Percentiles rank a stretch among this genome's conserved stretches.
phyloP scores from a whole-genome alignment of 2,113 vertebrate genomes.

The Sphaerodactylus townsendi region DNA sequence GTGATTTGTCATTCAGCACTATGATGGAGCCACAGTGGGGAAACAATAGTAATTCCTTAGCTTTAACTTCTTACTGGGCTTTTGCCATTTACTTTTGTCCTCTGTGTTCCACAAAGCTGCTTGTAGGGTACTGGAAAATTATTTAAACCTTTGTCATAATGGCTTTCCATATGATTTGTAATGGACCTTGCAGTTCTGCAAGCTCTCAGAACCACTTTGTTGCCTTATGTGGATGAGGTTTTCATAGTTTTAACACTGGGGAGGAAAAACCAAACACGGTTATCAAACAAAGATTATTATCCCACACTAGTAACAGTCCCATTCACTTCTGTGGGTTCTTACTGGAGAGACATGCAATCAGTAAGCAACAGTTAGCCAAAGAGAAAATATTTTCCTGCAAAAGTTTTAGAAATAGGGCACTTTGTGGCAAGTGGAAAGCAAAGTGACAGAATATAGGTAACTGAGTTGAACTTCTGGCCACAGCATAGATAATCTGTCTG shows the following conservation, averaged over 20 bases:
- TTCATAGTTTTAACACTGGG: background rate
- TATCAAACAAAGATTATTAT: background rate
- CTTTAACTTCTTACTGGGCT: background rate
- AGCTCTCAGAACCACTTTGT: background rate
- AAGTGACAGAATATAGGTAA: accelerated
- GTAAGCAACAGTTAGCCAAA: background rate
- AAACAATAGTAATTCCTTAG: background rate
- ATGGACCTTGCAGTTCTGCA: too few species aligned
- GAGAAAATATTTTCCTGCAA: conserved; percentile 27
- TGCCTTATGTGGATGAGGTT: background rate
- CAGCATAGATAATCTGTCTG: background rate
- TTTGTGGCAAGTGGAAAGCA: background rate
- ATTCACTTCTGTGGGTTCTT: background rate
- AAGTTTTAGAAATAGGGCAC: background rate
- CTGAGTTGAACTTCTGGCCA: background rate
- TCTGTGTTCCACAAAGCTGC: background rate
- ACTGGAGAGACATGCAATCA: background rate
- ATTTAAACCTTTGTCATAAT: background rate
- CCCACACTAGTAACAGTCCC: background rate
- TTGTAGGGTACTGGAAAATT: background rate
- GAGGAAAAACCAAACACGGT: background rate
- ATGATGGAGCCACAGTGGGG: background rate
- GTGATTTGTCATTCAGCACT: background rate
- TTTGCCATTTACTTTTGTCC: background rate
- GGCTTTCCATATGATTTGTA: background rate